Percentiles rank a stretch among this genome's conserved stretches.
phyloP scores from a whole-genome alignment of 1,140 invertebrate genomes.

The Drosophila athabasca region DNA sequence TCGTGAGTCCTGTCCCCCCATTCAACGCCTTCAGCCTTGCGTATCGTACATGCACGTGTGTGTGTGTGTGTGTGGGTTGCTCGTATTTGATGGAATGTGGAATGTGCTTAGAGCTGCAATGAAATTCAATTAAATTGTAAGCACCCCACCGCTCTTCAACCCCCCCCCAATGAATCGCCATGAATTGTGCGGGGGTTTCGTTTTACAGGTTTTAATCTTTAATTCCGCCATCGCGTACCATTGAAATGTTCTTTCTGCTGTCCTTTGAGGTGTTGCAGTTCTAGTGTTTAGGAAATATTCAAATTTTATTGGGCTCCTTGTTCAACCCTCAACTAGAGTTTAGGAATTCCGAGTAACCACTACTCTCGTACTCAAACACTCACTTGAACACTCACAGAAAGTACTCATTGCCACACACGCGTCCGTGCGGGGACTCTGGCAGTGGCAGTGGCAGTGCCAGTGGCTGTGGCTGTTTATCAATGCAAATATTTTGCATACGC shows the following conservation, averaged over 20 bases:
- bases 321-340: slow-evolving; percentile 6
- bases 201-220: not conserved
- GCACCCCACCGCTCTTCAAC: not conserved
- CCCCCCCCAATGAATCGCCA: slow-evolving; percentile 13
- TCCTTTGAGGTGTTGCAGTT: too few relatives aligned
- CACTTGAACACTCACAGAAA: slow-evolving; percentile 1
- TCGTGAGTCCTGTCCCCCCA: not conserved
- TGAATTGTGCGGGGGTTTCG: slow-evolving; percentile 13
- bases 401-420: slow-evolving; percentile 6
- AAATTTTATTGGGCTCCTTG: not conserved
- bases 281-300: too few relatives aligned
- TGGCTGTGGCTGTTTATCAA: slow-evolving; percentile 80
- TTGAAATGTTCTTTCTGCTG: too few relatives aligned
- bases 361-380: slow-evolving; percentile 1
- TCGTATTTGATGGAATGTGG: slow-evolving; percentile 3
- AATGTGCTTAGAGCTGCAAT: slow-evolving; percentile 45
- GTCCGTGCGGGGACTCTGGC: slow-evolving; percentile 31
- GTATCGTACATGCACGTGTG: not conserved
- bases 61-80: slow-evolving; percentile 15
- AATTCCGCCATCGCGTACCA: too few relatives aligned
- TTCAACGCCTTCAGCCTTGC: not conserved
- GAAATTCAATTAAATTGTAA: slow-evolving; percentile 38
- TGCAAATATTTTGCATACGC: slow-evolving; percentile 81
- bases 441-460: slow-evolving; percentile 46
- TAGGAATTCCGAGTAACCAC: slow-evolving; percentile 16